Evolutionary conservation across 2,113 vertebrate species (phyloP), one percentile per base, ranked within the genome.

Genomic region (Scytalopus superciliaris): DNA sequence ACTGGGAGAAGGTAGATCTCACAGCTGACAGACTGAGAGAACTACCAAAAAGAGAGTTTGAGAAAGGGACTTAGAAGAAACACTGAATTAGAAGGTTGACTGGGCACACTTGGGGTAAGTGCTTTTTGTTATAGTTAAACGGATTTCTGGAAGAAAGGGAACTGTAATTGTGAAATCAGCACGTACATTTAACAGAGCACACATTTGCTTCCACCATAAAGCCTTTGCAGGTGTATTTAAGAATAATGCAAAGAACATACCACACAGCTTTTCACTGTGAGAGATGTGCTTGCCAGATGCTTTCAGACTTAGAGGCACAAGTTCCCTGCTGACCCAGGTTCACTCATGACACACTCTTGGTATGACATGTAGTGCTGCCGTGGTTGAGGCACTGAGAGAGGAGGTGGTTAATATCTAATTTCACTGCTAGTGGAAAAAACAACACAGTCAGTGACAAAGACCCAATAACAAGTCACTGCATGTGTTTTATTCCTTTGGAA

Each of bases 401-500:
- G 83, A 87, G 56, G 25, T 79, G 86, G 90, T 66, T 92, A 84
- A 72, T 64, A 64, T 17, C 76, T 84, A 2, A 85, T 88, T 94
- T 79, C 92, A 84, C 60, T 3, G 22, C 22, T 1, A 45, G 45
- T 0, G 68, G 82, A 63, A 92, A 90, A 75, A 91, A 96, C 87
- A 91, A 24, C 80, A 75, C 15, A 74, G 63, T 19, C 16, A 5
- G 69, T 63, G 93, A 94, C 81, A 85, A 93, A 84, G 73, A 76
- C 73, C 87, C 85, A 92, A 19, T 89, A 94, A 95, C 86, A 92
- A 94, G 95, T 53, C 86, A 70, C 60, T 79, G 84, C 92, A 90
- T 84, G 91, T 93, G 96, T 82, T 96, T 92, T 93, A 76, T 66
- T 64, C 92, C 93, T 95, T 86, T 77, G 89, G 88, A 97, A 96